Evolutionary conservation across 2,113 vertebrate genomes (phyloP).

Genomic region (Catharus fuscescens): DNA sequence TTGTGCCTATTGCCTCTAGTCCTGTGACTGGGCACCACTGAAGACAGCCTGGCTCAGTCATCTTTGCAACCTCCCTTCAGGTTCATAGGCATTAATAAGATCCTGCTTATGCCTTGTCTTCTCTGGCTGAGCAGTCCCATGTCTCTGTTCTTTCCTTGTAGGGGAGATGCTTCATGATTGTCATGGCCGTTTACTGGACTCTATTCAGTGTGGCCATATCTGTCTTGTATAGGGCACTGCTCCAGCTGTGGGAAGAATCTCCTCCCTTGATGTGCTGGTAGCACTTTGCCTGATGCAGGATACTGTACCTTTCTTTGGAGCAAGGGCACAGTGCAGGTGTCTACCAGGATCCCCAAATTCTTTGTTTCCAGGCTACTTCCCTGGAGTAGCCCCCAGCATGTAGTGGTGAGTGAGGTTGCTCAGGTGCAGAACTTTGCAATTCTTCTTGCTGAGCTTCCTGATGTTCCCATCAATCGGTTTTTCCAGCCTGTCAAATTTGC

Average conservation of each 20-base stretch:
- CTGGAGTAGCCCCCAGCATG: not conserved
- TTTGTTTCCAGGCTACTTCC: not conserved
- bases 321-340: accelerated
- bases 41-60: not conserved
- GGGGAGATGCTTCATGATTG: not conserved
- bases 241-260: not conserved
- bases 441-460: not conserved
- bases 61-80: not conserved
- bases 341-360: not conserved
- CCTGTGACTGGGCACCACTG: not conserved
- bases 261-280: not conserved
- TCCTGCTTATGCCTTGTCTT: not conserved
- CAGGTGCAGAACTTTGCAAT: not conserved
- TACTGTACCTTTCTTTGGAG: not conserved
- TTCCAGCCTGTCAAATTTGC: not conserved
- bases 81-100: not conserved
- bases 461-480: not conserved
- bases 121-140: not conserved
- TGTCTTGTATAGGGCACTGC: not conserved
- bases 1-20: not conserved
- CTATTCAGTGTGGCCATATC: not conserved
- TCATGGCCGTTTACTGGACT: not conserved
- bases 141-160: not conserved
- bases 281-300: not conserved
- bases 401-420: not conserved